Base-by-base conservation (phyloP, 2,888 invertebrate species). In the Polymixis flavicincta region DNA sequence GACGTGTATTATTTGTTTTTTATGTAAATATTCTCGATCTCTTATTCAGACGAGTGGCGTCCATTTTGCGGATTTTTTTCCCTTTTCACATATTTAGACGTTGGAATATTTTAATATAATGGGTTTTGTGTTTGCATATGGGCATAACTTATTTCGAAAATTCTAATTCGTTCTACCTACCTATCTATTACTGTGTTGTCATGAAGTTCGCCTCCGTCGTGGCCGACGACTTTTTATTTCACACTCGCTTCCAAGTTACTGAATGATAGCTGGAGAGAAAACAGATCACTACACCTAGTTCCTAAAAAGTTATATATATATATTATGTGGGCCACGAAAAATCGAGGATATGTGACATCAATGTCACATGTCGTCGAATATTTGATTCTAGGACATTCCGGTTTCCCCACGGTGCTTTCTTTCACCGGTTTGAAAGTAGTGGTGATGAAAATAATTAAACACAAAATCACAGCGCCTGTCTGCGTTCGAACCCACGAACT, bases 11-110 rank as follows among this genome's bases (percentile, higher is more conserved):
- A 96, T 96, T 95, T 95, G 95, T 94, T 96, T 96, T 96, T 96
- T 96, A 96, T 96, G 96, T 96, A 95, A 96, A 96, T 96, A 95
- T 92, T 91, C 90, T 88, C 91, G 92, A 94, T 93, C 94, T 94
- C 94, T 95, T 94, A 92, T 93, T 93, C 93, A 92, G 93, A 92
- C 92, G 94, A 93, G 94, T 92, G 93, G 92, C 94, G 92, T 92
- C 92, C 94, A 92, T 93, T 94, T 92, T 93, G 92, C 89, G 91
- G 91, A 84, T 88, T 93, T 93, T 32, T 93, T 93, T 92, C 87
- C 89, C 90, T 92, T 93, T 94, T 92, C 89, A 89, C 89, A 92
- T 91, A 92, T 93, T 94, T 93, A 92, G 92, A 93, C 91, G 91
- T 91, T 92, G 89, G 91, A 88, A 92, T 92, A 93, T 93, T 92